Evolutionary conservation across 2,797 vertebrate species (phyloP).

Genomic region (Martes flavigula): DNA sequence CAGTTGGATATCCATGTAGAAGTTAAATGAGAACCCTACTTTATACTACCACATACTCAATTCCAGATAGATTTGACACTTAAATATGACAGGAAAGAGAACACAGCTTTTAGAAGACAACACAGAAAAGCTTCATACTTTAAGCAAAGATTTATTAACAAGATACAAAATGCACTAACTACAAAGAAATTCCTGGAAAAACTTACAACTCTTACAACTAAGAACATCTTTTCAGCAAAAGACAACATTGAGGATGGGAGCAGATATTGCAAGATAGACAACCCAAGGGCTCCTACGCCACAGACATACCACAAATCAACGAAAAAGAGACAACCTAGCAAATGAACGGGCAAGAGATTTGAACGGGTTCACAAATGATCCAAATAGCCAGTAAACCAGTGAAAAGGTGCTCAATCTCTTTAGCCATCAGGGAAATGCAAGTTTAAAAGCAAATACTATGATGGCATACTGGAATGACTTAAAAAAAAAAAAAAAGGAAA

Average conservation of each 20-base stretch:
- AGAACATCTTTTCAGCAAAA: constrained; percentile 9
- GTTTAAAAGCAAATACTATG: background rate
- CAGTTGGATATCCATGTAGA: no score
- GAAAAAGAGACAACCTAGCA: background rate
- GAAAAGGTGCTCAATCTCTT: constrained; percentile 5
- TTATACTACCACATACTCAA: background rate
- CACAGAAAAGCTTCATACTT: background rate
- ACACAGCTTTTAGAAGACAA: background rate
- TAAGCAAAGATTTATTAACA: background rate
- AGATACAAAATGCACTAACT: background rate
- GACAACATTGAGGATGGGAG: background rate
- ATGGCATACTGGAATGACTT: background rate
- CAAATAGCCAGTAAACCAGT: background rate
- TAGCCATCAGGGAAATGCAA: background rate
- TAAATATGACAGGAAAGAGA: background rate
- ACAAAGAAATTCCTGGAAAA: constrained; percentile 1
- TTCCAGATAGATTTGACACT: background rate
- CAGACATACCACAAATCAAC: background rate
- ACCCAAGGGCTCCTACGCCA: background rate
- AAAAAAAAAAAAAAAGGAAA: background rate
- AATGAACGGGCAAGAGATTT: background rate
- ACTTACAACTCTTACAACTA: background rate
- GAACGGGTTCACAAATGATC: background rate
- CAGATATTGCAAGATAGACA: background rate
- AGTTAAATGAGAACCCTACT: no score